Conservation (phyloP, 2,888 invertebrate species). For the Eretmocerus hayati region DNA sequence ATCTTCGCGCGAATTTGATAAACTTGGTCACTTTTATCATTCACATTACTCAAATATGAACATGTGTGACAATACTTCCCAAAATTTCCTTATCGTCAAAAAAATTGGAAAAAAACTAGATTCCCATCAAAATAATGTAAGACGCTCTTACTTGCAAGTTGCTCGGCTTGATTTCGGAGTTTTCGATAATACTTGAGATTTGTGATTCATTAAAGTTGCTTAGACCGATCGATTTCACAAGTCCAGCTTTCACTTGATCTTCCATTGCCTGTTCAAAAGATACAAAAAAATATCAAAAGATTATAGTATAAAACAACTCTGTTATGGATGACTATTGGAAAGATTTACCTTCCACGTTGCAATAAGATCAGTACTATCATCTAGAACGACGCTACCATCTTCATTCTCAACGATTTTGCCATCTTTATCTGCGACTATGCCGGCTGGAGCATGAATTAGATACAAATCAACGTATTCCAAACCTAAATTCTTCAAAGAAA, state of each 20-base stretch:
- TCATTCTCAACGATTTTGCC: constrained; percentile 50
- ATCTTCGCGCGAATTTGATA: too few species aligned
- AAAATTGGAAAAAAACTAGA: too few species aligned
- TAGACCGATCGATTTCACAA: constrained; percentile 63
- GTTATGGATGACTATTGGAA: background rate
- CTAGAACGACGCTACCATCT: constrained; percentile 56
- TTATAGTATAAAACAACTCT: background rate
- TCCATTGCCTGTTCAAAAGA: constrained; percentile 58
- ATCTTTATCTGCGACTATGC: constrained; percentile 53
- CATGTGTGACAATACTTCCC: too few species aligned
- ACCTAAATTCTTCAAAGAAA: constrained; percentile 59
- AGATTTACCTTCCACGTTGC: constrained; percentile 65
- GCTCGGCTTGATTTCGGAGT: constrained; percentile 60
- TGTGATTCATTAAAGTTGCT: constrained; percentile 74
- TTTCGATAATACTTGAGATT: constrained; percentile 55
- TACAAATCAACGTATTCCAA: constrained; percentile 70
- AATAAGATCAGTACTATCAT: constrained; percentile 57
- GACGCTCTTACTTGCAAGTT: constrained; percentile 58
- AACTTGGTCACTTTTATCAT: too few species aligned
- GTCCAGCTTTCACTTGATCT: constrained; percentile 58
- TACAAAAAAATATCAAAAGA: background rate
- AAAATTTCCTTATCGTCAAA: too few species aligned
- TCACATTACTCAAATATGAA: too few species aligned
- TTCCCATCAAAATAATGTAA: too few species aligned
- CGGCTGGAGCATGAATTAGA: constrained; percentile 69